Base-by-base conservation (phyloP, 2,888 invertebrate species). In the Morpho helenor region DNA sequence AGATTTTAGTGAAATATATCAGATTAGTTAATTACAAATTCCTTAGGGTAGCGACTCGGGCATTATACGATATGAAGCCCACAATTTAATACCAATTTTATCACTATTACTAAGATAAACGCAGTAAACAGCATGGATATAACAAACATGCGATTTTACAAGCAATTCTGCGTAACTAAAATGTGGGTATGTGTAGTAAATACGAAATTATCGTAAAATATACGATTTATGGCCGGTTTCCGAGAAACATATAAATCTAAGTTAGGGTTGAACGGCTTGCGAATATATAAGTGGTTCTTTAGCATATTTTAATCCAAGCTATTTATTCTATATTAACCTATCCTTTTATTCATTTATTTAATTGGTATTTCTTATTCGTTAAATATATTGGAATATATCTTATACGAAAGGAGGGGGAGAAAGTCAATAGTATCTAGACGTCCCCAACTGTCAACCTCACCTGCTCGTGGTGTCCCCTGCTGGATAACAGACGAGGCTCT, bases 141-240 rank as follows among this genome's bases (percentile, higher is more conserved):
- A 49, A 23, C 53, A 52, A 59, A 65, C 62, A 56, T 47, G 57
- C 45, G 44, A 48, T 49, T 57, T 55, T 63, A 63, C 61, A 64
- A 50, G 52, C 65, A 51, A 64, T 56, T 60, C 60, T 56, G 46
- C 56, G 56, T 61, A 58, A 61, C 57, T 61, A 60, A 57, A 62
- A 59, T 62, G 62, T 63, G 58, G 56, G 61, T 59, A 60, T 61
- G 57, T 64, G 65, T 66, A 66, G 67, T 63, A 66, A 66, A 68
- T 65, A 63, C 62, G 62, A 64, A 65, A 66, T 66, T 66, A 66
- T 63, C 68, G 68, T 68, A 69, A 69, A 68, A 68, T 63, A 61
- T 50, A 42, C 59, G 56, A 67, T 68, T 69, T 68, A 69, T 58
- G 49, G 49, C 60, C 51, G 51, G 48, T 52, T 61, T 54, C 57